These are phyloP conservation scores for Steinernema khuongi DNA, from an alignment of 1,140 invertebrate genomes.

Conservation along the genomic window DNA sequence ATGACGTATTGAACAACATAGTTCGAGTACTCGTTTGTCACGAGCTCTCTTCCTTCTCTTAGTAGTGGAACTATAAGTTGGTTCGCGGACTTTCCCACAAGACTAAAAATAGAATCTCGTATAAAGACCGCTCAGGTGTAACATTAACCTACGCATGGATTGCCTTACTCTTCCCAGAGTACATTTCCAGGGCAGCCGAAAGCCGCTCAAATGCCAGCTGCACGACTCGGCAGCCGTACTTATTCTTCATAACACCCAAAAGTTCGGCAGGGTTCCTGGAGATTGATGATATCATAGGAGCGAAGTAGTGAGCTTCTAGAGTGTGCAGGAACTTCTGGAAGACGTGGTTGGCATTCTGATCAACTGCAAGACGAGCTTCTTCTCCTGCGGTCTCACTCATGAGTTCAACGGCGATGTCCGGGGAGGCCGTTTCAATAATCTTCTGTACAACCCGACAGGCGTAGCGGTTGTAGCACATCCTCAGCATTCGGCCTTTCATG, in stretches of 20 bases:
- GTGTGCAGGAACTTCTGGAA: constrained; percentile 29
- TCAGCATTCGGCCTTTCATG: constrained; percentile 18
- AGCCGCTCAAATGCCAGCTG: constrained; percentile 34
- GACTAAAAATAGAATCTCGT: background rate
- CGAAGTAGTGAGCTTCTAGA: constrained; percentile 9
- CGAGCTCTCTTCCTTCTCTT: constrained; percentile 19
- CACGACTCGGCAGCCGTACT: constrained; percentile 38
- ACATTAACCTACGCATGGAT: background rate
- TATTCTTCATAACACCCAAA: constrained; percentile 28
- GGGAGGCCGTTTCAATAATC: constrained; percentile 27
- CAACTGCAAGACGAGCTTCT: constrained; percentile 28
- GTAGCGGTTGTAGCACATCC: constrained; percentile 33
- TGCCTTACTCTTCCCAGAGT: background rate
- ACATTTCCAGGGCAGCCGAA: background rate
- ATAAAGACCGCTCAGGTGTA: background rate
- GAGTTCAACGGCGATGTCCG: background rate
- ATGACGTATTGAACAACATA: constrained; percentile 42
- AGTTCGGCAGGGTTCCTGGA: constrained; percentile 20
- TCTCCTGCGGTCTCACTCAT: constrained; percentile 20
- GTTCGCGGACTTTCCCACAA: background rate
- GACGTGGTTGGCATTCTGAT: constrained; percentile 42
- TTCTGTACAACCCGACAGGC: constrained; percentile 40
- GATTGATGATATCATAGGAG: background rate
- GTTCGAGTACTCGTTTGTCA: constrained; percentile 39
- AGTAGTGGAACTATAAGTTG: constrained; percentile 26